These are phyloP conservation scores for Lacerta agilis DNA, from an alignment of 2,797 vertebrate species.

Conservation along the genomic window DNA sequence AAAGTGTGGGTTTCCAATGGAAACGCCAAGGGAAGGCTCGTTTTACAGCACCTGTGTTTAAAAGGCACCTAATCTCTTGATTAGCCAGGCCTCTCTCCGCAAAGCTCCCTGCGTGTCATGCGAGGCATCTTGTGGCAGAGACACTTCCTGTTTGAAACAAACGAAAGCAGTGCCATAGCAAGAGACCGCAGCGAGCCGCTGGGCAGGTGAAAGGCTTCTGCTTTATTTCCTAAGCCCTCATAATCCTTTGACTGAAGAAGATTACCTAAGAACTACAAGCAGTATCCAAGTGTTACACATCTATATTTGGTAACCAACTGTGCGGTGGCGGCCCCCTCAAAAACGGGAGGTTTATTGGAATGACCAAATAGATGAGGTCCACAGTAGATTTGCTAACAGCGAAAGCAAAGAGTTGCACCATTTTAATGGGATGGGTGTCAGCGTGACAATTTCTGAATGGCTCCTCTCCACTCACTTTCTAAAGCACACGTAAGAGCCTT, in stretches of 20 bases:
- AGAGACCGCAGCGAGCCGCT: conserved; percentile 34
- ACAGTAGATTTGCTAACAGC: background rate
- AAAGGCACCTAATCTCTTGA: background rate
- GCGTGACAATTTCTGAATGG: background rate
- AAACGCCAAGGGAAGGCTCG: background rate
- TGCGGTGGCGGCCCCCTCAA: background rate
- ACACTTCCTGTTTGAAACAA: background rate
- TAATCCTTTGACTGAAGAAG: conserved; percentile 69
- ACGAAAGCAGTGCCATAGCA: conserved; percentile 34
- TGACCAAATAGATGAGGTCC: background rate
- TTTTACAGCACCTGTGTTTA: background rate
- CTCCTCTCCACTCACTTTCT: background rate
- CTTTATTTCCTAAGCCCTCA: conserved; percentile 64
- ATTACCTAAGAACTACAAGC: conserved; percentile 58
- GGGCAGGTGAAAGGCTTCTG: conserved; percentile 63
- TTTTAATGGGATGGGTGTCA: conserved; percentile 3
- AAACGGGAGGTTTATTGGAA: conserved; percentile 22
- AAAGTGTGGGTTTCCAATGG: background rate
- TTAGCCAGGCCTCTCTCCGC: conserved; percentile 22
- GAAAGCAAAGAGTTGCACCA: background rate
- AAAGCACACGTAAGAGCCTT: background rate
- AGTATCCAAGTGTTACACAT: conserved; percentile 61
- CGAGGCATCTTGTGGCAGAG: background rate
- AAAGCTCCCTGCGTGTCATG: background rate
- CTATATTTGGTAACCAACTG: conserved; percentile 53